Percentiles rank a stretch among this genome's conserved stretches.
phyloP scores from a whole-genome alignment of 2,797 vertebrate species.

The Myotis myotis region DNA sequence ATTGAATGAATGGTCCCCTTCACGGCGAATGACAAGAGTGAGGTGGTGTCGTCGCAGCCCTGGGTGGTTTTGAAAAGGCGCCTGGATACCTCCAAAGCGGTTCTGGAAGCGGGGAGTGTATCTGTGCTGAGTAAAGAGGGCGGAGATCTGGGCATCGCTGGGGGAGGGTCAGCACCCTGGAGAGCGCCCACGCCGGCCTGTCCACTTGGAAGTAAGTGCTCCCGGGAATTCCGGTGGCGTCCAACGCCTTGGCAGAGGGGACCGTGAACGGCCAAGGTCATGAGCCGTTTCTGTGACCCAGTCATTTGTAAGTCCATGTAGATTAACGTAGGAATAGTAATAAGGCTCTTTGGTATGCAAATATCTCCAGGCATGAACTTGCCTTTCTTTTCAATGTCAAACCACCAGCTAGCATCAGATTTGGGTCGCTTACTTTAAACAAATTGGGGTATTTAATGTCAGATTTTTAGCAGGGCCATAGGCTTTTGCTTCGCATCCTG shows the following conservation, averaged over 20 bases:
- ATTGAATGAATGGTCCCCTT: not conserved
- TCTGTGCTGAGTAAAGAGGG: not conserved
- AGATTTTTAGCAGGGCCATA: not conserved
- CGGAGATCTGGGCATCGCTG: not conserved
- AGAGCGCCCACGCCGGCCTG: not conserved
- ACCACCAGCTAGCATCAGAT: not conserved
- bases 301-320: not conserved
- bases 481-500: not conserved
- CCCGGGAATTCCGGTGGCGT: not conserved
- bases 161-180: not conserved
- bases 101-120: not conserved
- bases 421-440: not conserved
- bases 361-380: not conserved
- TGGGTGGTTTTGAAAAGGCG: not conserved
- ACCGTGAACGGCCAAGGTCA: not conserved
- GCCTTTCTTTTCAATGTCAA: not conserved
- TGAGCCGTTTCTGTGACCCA: not conserved
- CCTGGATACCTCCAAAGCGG: not conserved
- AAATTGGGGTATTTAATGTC: not conserved
- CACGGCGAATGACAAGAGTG: not conserved
- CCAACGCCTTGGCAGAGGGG: not conserved
- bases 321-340: not conserved
- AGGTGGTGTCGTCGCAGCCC: not conserved
- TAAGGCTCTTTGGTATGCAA: not conserved
- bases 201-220: not conserved